Conservation (phyloP, 2,797 vertebrate species). For the Eutrigla gurnardus region DNA sequence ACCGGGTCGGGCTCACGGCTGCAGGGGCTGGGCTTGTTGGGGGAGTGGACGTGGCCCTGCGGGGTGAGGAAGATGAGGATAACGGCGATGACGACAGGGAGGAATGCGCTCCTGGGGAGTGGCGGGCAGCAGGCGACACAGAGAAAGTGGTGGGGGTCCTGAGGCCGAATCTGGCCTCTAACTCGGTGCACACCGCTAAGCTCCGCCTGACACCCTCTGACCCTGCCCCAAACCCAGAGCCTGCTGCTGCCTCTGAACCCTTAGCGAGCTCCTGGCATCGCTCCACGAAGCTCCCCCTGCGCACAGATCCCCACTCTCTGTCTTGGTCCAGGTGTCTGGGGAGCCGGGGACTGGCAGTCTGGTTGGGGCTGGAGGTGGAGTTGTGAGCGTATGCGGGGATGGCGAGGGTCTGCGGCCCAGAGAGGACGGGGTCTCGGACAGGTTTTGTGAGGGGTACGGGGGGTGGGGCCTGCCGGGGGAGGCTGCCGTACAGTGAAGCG, state of each 20-base stretch:
- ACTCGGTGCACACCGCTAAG: conserved; percentile 74
- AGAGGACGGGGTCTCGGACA: conserved; percentile 39
- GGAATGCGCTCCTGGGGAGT: conserved; percentile 9
- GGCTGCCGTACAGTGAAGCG: conserved; percentile 64
- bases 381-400: conserved; percentile 55
- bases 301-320: conserved; percentile 49
- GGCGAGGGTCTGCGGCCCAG: conserved; percentile 41
- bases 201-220: conserved; percentile 71
- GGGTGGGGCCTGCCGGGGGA: conserved; percentile 74
- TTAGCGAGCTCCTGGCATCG: conserved; percentile 91
- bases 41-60: conserved; percentile 45
- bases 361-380: not conserved
- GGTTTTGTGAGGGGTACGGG: conserved; percentile 61
- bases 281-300: conserved; percentile 88
- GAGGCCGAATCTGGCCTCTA: conserved; percentile 74
- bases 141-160: conserved; percentile 70
- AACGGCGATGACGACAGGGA: conserved; percentile 23
- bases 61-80: conserved; percentile 17
- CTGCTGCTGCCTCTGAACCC: conserved; percentile 63
- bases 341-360: conserved; percentile 46
- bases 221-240: conserved; percentile 35
- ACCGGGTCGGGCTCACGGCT: conserved; percentile 54
- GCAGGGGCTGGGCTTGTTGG: conserved; percentile 51
- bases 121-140: conserved; percentile 42
- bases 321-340: conserved; percentile 44